Conservation (phyloP, 2,113 vertebrate genomes). For the Aldabrachelys gigantea region DNA sequence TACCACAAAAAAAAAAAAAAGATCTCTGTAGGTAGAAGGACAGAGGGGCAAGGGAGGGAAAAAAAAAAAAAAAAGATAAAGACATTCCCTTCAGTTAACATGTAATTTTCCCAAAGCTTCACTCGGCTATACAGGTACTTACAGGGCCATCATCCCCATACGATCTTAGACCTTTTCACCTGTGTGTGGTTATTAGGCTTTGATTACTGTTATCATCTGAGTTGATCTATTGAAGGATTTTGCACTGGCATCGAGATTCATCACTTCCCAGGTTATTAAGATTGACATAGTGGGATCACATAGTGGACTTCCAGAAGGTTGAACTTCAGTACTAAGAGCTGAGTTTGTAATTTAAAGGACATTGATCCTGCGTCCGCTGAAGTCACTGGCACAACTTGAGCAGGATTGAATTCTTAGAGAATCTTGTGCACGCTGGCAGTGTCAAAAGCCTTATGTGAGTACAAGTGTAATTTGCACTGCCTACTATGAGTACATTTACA, state of each 20-base stretch:
- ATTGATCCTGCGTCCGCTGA: neutral
- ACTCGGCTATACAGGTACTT: neutral
- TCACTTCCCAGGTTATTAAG: neutral
- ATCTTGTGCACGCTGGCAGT: neutral
- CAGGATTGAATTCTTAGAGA: neutral
- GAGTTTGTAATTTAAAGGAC: neutral
- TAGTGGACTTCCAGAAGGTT: neutral
- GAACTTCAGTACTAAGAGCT: neutral
- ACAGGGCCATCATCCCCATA: neutral
- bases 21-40: neutral
- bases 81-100: neutral
- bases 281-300: neutral
- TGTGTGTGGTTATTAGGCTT: neutral
- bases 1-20: neutral
- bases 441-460: too few relatives aligned
- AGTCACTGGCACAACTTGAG: neutral
- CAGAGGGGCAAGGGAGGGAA: neutral
- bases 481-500: neutral
- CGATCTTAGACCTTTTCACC: neutral
- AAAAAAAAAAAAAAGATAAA: neutral
- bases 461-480: neutral
- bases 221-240: neutral
- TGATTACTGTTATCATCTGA: neutral
- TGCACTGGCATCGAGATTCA: neutral
- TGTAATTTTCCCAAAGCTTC: neutral